phyloP scores from a whole-genome alignment of 2,113 vertebrate genomes.

The Tursiops truncatus region DNA sequence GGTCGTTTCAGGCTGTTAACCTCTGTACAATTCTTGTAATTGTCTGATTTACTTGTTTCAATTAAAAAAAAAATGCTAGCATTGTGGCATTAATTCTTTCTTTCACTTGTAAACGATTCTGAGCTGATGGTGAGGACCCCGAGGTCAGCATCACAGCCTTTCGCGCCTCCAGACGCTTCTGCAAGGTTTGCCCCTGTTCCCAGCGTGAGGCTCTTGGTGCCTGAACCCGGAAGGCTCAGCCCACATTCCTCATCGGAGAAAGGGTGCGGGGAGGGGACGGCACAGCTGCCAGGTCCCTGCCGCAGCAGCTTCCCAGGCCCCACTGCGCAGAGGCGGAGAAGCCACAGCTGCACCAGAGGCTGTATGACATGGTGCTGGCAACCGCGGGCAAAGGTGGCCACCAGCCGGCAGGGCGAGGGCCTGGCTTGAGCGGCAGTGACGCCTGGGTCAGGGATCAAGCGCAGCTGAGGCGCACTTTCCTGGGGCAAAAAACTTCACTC shows the following conservation, averaged over 20 bases:
- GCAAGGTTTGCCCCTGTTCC: not conserved
- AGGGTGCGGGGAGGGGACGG: not conserved
- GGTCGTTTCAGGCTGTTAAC: slow-evolving; percentile 49
- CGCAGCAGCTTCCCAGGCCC: not conserved
- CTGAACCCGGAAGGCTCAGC: not conserved
- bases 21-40: slow-evolving; percentile 79
- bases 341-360: not conserved
- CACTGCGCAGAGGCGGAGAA: not conserved
- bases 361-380: accelerated
- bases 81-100: not conserved
- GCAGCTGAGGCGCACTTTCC: not conserved
- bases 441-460: not conserved
- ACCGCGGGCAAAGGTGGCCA: accelerated
- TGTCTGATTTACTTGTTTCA: slow-evolving; percentile 69
- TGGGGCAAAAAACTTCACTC: too few species aligned
- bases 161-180: not conserved
- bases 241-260: not conserved
- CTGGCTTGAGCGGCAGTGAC: too few species aligned
- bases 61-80: slow-evolving; percentile 65
- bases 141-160: not conserved
- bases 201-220: not conserved
- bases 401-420: not conserved
- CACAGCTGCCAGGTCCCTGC: not conserved
- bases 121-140: accelerated
- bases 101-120: not conserved